These are phyloP conservation scores for Cyaniris semiargus DNA, from an alignment of 2,888 invertebrate genomes.

Conservation along the genomic window DNA sequence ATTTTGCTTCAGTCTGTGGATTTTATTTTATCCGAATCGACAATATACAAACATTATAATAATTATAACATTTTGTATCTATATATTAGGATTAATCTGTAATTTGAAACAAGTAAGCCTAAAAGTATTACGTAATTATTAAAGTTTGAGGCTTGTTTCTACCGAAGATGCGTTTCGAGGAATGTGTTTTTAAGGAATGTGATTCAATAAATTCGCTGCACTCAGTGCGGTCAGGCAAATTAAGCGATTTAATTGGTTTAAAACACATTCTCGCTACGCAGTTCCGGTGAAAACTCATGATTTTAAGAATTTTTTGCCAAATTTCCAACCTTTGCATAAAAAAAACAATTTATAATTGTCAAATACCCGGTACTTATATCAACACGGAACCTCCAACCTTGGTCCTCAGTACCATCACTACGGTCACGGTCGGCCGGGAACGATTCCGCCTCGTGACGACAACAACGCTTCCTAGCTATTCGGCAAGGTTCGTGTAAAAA, in stretches of 20 bases:
- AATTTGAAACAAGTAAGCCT: too few species aligned
- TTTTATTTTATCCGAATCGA: not conserved
- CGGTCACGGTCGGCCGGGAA: conserved; percentile 44
- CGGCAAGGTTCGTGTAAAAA: conserved; percentile 24
- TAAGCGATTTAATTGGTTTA: too few species aligned
- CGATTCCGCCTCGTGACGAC: conserved; percentile 61
- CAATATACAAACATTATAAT: not conserved
- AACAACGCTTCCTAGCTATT: conserved; percentile 55
- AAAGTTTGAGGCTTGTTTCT: too few species aligned
- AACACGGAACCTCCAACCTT: conserved; percentile 19
- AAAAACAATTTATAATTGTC: not conserved
- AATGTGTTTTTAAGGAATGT: too few species aligned
- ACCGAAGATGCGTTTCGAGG: too few species aligned
- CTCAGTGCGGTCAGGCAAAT: too few species aligned
- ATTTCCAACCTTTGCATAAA: not conserved
- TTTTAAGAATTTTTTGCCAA: not conserved
- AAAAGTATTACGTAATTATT: too few species aligned
- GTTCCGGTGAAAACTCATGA: too few species aligned
- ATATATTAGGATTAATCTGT: not conserved
- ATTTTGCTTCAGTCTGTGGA: not conserved
- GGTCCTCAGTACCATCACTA: conserved; percentile 38
- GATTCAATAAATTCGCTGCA: too few species aligned
- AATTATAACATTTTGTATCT: not conserved
- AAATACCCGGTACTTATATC: not conserved
- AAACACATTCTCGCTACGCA: too few species aligned